A percentile compares a stretch with the other conserved stretches of the same genome.
Evolutionary conservation across 2,888 invertebrate genomes (phyloP).

Genomic region (Melikaiella ostensackeni): DNA sequence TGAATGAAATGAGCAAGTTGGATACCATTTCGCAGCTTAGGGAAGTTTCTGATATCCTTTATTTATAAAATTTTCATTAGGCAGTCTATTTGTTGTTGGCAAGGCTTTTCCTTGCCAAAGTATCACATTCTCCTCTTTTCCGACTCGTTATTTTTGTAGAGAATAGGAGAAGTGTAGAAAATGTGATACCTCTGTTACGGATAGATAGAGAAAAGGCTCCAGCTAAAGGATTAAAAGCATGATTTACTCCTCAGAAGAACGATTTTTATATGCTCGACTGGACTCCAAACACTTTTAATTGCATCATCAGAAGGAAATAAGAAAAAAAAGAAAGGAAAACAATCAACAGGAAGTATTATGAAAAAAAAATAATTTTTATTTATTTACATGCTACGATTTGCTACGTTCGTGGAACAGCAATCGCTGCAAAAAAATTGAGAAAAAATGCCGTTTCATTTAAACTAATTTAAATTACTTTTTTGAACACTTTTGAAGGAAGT

Average conservation of each 20-base stretch:
- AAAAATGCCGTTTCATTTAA: background rate
- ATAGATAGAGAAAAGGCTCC: background rate
- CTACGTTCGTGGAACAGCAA: background rate
- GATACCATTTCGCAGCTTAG: background rate
- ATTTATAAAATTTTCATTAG: too few species aligned
- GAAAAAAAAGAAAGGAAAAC: too few species aligned
- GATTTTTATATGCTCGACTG: background rate
- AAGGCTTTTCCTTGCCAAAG: background rate
- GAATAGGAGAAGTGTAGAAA: background rate
- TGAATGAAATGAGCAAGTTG: background rate
- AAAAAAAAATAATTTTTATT: background rate
- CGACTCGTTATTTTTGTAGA: background rate
- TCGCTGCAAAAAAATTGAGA: background rate
- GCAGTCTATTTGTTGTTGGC: background rate
- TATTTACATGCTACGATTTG: background rate
- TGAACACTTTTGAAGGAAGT: slow-evolving; percentile 30
- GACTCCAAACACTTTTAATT: background rate
- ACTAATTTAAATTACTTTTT: slow-evolving; percentile 16
- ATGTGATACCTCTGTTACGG: background rate
- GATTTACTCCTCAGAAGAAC: background rate
- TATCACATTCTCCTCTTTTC: background rate
- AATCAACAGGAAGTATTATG: background rate
- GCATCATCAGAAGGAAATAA: background rate
- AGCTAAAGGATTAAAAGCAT: background rate
- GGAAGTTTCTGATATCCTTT: background rate